Evolutionary conservation across 2,113 vertebrate species (phyloP).

Genomic region (Speoplatyrhinus poulsoni): DNA sequence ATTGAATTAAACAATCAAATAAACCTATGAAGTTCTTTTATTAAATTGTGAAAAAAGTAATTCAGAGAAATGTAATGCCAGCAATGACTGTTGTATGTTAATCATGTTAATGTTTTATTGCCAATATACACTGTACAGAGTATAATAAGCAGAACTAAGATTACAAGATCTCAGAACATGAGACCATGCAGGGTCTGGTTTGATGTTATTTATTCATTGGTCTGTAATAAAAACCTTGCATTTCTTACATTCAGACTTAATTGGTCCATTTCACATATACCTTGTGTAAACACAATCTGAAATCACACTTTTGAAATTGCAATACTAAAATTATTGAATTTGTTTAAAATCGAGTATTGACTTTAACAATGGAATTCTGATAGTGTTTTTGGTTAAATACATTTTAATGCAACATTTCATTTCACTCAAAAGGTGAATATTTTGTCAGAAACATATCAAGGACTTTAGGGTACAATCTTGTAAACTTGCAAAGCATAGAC

Average conservation of each 20-base stretch:
- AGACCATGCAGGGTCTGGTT: neutral
- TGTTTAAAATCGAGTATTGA: no score
- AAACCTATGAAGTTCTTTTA: no score
- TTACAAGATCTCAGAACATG: neutral
- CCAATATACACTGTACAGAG: neutral
- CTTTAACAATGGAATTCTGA: neutral
- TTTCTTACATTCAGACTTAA: neutral
- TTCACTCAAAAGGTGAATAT: no score
- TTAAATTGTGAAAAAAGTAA: no score
- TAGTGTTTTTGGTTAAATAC: neutral
- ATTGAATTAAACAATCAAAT: no score
- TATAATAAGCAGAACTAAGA: no score
- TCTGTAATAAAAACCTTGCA: slow-evolving; percentile 39
- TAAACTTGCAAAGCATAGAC: slow-evolving; percentile 54
- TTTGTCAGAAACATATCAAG: neutral
- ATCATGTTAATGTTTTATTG: neutral
- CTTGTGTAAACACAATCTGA: slow-evolving; percentile 42
- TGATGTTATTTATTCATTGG: slow-evolving; percentile 51
- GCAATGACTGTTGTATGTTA: no score
- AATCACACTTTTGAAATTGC: slow-evolving; percentile 27
- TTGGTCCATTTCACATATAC: slow-evolving; percentile 39
- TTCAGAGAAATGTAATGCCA: no score
- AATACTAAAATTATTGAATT: no score
- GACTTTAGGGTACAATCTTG: slow-evolving; percentile 44
- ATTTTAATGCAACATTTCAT: no score